Evolutionary conservation across 1,140 invertebrate genomes (phyloP).

Genomic region (Dufourea novaeangliae): DNA sequence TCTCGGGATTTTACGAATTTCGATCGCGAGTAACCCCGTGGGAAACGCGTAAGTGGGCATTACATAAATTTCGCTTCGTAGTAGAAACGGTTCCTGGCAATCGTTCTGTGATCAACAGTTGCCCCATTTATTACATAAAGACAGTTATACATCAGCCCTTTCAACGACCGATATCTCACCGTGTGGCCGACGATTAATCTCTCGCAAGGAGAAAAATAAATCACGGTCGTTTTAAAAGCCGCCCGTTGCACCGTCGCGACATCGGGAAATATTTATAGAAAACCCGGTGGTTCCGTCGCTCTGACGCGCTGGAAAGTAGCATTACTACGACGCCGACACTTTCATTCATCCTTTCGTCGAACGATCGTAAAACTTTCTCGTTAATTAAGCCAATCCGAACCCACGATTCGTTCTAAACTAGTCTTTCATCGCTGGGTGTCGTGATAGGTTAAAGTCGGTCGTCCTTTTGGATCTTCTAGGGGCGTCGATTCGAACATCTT

Average conservation of each 20-base stretch:
- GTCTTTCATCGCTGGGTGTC: no score
- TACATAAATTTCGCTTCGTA: conserved; percentile 11
- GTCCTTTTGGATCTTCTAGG: no score
- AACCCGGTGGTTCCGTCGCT: background rate
- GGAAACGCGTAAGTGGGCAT: no score
- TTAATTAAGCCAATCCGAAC: conserved; percentile 25
- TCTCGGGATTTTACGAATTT: no score
- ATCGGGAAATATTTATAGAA: conserved; percentile 41
- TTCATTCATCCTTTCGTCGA: conserved; percentile 37
- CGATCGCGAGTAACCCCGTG: no score
- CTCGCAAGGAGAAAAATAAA: conserved; percentile 30
- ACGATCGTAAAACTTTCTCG: conserved; percentile 26
- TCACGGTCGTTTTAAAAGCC: conserved; percentile 16
- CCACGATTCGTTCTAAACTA: background rate
- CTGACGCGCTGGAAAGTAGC: background rate
- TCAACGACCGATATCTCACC: conserved; percentile 21
- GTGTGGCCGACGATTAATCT: conserved; percentile 26
- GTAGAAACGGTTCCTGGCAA: background rate
- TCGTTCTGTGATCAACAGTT: conserved; percentile 41
- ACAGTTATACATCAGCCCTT: conserved; percentile 23
- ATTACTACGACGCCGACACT: background rate
- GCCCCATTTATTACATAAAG: conserved; percentile 37
- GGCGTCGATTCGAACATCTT: no score
- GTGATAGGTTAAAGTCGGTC: no score
- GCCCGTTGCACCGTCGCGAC: background rate